phyloP scores from a whole-genome alignment of 2,113 vertebrate species.

The Eulacestoma nigropectus region DNA sequence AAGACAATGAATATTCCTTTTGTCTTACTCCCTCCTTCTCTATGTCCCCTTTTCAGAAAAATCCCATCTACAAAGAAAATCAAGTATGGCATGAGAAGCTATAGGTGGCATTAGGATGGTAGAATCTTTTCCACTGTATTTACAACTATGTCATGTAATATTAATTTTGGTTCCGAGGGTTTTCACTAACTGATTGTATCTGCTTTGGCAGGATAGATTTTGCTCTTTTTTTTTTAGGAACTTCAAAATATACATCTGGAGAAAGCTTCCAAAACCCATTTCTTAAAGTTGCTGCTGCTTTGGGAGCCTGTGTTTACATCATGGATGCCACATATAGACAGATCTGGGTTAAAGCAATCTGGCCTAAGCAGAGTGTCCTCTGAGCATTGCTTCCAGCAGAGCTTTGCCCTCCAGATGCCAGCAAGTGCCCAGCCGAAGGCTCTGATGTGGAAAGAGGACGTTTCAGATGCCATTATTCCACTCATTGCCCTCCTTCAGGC shows the following conservation, averaged over 20 bases:
- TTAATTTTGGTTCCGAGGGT: not conserved
- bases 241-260: not conserved
- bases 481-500: not conserved
- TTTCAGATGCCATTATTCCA: not conserved
- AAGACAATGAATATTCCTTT: not conserved
- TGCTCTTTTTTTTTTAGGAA: not conserved
- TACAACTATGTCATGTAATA: not conserved
- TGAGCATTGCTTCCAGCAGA: not conserved
- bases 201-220: not conserved
- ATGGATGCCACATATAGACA: constrained; percentile 4
- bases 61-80: not conserved
- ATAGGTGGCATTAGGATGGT: not conserved
- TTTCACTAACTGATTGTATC: not conserved
- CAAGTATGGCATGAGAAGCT: not conserved
- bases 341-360: constrained; percentile 45
- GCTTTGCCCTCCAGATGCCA: not conserved
- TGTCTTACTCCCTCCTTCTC: not conserved
- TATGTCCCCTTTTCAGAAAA: not conserved
- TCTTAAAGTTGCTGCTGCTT: constrained; percentile 14
- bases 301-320: constrained; percentile 20
- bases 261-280: constrained; percentile 58
- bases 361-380: not conserved
- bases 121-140: not conserved
- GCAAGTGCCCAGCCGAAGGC: not conserved
- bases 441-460: rapidly evolving